Conservation (phyloP, 1,140 invertebrate genomes). For the Thrips palmi region DNA sequence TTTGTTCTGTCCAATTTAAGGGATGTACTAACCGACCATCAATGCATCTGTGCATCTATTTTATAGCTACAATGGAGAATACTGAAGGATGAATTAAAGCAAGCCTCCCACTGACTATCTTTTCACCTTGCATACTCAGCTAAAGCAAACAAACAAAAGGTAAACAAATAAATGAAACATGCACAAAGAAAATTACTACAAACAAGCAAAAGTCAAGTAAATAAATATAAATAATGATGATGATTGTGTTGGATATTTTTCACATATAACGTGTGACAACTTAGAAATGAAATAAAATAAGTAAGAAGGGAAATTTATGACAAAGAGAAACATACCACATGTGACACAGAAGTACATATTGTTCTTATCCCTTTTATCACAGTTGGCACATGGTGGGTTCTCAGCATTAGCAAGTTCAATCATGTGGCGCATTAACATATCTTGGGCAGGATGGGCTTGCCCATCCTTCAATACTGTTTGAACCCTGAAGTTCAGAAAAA, state of each 20-base stretch:
- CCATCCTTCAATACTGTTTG: constrained; percentile 38
- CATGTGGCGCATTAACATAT: constrained; percentile 40
- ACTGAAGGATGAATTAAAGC: no score
- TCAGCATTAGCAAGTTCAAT: constrained; percentile 44
- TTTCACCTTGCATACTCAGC: neutral
- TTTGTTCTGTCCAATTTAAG: neutral
- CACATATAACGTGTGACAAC: neutral
- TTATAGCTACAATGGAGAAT: no score
- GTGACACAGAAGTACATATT: constrained; percentile 52
- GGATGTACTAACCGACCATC: neutral
- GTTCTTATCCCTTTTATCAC: constrained; percentile 41
- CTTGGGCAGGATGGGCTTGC: constrained; percentile 33
- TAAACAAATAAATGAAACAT: constrained; percentile 5
- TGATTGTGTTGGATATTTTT: neutral
- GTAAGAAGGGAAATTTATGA: neutral
- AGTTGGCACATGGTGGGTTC: constrained; percentile 49
- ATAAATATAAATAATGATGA: neutral
- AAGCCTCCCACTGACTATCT: no score
- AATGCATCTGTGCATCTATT: neutral
- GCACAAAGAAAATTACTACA: neutral
- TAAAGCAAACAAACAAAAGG: neutral
- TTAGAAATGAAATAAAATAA: constrained; percentile 1
- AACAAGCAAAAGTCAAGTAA: neutral
- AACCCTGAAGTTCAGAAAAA: no score
- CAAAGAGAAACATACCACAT: constrained; percentile 30